Conservation (phyloP, 2,888 invertebrate species). For the Timandra comae region DNA sequence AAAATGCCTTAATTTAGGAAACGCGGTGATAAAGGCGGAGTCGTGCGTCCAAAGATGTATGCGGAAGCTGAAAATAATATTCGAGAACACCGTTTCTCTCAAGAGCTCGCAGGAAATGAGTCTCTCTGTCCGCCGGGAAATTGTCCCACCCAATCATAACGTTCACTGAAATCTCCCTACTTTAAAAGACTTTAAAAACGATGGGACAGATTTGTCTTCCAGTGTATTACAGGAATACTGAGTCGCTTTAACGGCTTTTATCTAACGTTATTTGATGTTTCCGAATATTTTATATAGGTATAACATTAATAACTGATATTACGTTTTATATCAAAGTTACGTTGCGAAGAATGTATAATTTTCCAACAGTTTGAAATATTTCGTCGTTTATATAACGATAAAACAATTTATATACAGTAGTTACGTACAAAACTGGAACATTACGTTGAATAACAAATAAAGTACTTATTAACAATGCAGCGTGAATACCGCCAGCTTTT, state of each 20-base stretch:
- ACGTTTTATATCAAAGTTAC: too few relatives aligned
- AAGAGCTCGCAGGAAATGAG: conserved; percentile 68
- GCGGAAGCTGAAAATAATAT: conserved; percentile 70
- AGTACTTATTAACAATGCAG: too few relatives aligned
- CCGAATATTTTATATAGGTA: conserved; percentile 2
- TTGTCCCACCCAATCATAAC: conserved; percentile 70
- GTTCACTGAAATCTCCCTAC: conserved; percentile 58
- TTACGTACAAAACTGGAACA: too few relatives aligned
- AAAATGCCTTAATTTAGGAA: conserved; percentile 16
- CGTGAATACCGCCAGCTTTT: too few relatives aligned
- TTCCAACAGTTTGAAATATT: too few relatives aligned
- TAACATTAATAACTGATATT: too few relatives aligned
- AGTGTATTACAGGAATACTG: conserved; percentile 49
- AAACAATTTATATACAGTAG: too few relatives aligned
- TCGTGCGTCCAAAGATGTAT: conserved; percentile 59
- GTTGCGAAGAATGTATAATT: too few relatives aligned
- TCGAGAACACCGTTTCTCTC: conserved; percentile 51
- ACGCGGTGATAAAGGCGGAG: conserved; percentile 40
- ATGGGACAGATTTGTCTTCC: conserved; percentile 58
- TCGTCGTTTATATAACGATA: too few relatives aligned
- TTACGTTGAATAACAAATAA: too few relatives aligned
- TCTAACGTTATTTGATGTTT: conserved; percentile 26
- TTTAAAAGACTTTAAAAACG: conserved; percentile 61
- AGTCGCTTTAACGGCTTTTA: conserved; percentile 28
- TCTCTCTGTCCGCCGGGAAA: conserved; percentile 69